Conservation (phyloP, 1,140 invertebrate genomes). For the Lanistes nyassanus region DNA sequence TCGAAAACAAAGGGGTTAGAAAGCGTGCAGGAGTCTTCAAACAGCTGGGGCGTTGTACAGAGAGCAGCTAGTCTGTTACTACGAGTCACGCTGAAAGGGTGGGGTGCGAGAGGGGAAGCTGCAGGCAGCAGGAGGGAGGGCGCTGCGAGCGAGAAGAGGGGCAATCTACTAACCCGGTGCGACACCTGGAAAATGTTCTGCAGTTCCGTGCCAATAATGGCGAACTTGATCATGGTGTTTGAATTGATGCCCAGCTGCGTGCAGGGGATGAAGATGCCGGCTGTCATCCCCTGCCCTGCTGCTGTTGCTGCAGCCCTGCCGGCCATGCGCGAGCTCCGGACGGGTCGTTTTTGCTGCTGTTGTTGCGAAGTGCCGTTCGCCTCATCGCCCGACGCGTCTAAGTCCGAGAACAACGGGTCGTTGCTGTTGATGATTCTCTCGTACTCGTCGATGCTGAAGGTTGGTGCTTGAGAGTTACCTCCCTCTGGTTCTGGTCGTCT, state of each 20-base stretch:
- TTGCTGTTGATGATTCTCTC: slow-evolving; percentile 60
- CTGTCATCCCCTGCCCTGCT: slow-evolving; percentile 11
- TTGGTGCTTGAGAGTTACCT: slow-evolving; percentile 38
- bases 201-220: slow-evolving; percentile 94
- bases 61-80: neutral
- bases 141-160: neutral
- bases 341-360: neutral
- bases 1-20: neutral
- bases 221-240: slow-evolving; percentile 98
- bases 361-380: neutral
- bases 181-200: slow-evolving; percentile 97
- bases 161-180: slow-evolving; percentile 46
- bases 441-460: slow-evolving; percentile 46
- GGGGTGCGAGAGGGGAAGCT: neutral
- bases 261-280: slow-evolving; percentile 52
- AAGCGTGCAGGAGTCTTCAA: neutral
- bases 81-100: neutral
- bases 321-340: neutral
- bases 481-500: slow-evolving; percentile 62
- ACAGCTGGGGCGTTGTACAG: neutral
- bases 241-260: slow-evolving; percentile 76
- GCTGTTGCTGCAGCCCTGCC: slow-evolving; percentile 1
- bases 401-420: slow-evolving; percentile 62
- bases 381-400: slow-evolving; percentile 51
- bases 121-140: neutral